Percentiles rank a stretch among this genome's conserved stretches.
Evolutionary conservation across 2,113 vertebrate species (phyloP).

Genomic region (Noturus placidus): DNA sequence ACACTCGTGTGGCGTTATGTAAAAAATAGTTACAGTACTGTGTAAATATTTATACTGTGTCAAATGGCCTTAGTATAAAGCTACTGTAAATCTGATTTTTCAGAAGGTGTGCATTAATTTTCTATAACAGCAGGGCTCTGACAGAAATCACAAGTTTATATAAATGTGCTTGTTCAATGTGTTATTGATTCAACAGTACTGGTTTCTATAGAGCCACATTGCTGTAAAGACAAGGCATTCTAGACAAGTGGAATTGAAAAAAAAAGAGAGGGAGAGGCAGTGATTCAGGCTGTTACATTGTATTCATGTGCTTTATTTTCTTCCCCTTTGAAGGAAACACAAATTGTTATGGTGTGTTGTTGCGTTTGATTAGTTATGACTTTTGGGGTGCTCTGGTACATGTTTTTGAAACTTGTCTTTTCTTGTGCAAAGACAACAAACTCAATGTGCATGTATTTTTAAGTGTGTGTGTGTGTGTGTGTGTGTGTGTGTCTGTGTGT

Average conservation of each 20-base stretch:
- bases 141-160: background rate
- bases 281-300: background rate
- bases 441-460: background rate
- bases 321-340: background rate
- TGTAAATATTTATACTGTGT: background rate
- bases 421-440: background rate
- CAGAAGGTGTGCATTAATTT: background rate
- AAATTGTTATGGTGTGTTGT: background rate
- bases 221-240: constrained; percentile 5
- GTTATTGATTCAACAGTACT: background rate
- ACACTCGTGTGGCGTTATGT: background rate
- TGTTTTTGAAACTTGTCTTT: background rate
- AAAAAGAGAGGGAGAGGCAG: background rate
- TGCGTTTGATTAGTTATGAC: background rate
- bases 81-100: background rate
- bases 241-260: background rate
- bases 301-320: background rate
- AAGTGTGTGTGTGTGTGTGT: background rate
- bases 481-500: background rate
- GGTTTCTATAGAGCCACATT: background rate
- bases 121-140: background rate
- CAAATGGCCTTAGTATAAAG: background rate
- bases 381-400: background rate
- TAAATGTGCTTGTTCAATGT: background rate
- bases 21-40: background rate